Percentiles rank a stretch among this genome's conserved stretches.
phyloP scores from a whole-genome alignment of 1,140 invertebrate genomes.

The Platyura marginata region DNA sequence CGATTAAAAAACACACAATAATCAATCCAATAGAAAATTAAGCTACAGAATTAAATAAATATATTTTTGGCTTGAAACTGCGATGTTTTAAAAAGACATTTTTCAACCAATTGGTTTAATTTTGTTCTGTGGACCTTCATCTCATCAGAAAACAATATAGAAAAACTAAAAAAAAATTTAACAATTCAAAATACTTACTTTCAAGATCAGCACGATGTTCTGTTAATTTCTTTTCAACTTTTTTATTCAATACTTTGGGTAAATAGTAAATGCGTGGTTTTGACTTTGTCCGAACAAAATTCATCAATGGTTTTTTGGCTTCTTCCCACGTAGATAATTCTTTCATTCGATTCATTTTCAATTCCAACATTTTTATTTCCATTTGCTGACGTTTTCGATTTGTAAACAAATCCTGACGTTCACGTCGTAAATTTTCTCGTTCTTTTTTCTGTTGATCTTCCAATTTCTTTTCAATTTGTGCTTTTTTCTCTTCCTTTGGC shows the following conservation, averaged over 20 bases:
- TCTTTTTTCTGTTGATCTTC: conserved; percentile 79
- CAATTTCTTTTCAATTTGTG: conserved; percentile 81
- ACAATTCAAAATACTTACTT: conserved; percentile 31
- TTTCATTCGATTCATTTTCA: conserved; percentile 71
- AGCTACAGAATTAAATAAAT: no score
- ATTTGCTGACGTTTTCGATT: conserved; percentile 72
- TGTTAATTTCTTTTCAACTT: conserved; percentile 27
- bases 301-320: conserved; percentile 51
- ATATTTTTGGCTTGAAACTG: no score
- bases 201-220: conserved; percentile 29
- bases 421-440: conserved; percentile 65
- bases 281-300: conserved; percentile 75
- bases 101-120: no score
- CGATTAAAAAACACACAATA: no score
- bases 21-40: no score
- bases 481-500: conserved; percentile 46
- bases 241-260: conserved; percentile 48
- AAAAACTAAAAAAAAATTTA: no score
- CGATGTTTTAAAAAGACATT: no score
- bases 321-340: conserved; percentile 79
- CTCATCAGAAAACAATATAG: no score
- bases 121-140: no score
- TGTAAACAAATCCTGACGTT: conserved; percentile 68
- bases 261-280: conserved; percentile 77
- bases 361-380: conserved; percentile 75